Evolutionary conservation across 2,113 vertebrate genomes (phyloP).

Genomic region (Narcine bancroftii): DNA sequence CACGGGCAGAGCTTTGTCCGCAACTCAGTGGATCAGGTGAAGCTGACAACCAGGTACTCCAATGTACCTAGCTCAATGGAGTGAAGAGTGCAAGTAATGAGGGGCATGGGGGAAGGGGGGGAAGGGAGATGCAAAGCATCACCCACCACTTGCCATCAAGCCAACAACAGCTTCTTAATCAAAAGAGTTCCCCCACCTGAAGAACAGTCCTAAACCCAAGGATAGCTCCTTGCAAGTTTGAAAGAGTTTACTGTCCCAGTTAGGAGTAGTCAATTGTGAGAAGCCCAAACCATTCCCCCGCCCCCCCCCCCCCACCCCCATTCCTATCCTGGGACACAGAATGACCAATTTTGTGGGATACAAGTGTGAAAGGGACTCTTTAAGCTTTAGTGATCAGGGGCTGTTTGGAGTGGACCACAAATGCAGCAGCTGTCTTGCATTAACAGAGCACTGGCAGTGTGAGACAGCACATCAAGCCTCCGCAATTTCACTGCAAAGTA

Average conservation of each 20-base stretch:
- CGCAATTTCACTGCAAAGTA: not conserved
- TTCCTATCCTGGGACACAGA: no score
- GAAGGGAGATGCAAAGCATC: no score
- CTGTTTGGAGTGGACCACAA: not conserved
- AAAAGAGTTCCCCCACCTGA: not conserved
- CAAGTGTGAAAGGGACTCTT: no score
- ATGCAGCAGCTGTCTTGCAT: not conserved
- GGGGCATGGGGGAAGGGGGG: no score
- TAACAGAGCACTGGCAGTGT: constrained; percentile 1
- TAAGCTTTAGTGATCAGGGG: not conserved
- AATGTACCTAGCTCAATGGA: not conserved
- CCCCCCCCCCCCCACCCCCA: no score
- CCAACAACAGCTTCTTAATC: not conserved
- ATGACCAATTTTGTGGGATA: no score
- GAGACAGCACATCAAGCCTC: not conserved
- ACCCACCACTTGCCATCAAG: not conserved
- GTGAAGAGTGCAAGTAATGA: no score
- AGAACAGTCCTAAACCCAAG: no score
- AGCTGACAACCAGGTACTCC: not conserved
- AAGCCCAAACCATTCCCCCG: no score
- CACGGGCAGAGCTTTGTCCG: not conserved
- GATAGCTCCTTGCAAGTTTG: no score
- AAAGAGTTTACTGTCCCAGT: no score
- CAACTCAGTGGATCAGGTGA: not conserved
- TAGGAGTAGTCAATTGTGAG: no score